Evolutionary conservation across 2,888 invertebrate genomes (phyloP).

Genomic region (Antitype chi): DNA sequence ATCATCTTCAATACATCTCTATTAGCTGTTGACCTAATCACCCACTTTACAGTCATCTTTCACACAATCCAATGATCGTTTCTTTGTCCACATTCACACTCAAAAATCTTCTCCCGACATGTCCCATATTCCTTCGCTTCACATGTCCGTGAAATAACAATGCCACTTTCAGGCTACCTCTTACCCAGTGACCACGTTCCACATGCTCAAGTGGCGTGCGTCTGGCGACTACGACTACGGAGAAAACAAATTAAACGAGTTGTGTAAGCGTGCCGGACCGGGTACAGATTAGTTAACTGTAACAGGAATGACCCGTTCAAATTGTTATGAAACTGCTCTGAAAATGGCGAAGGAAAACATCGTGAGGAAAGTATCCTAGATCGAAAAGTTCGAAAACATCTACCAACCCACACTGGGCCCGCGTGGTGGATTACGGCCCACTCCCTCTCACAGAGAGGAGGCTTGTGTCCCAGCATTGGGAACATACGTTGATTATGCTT

Average conservation of each 20-base stretch:
- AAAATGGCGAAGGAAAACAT: too few relatives aligned
- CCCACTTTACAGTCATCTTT: too few relatives aligned
- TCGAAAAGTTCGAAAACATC: too few relatives aligned
- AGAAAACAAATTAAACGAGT: too few relatives aligned
- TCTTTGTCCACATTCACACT: background rate
- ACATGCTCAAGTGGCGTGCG: background rate
- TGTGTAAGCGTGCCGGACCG: background rate
- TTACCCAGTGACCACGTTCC: background rate
- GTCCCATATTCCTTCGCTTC: background rate
- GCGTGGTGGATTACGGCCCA: too few relatives aligned
- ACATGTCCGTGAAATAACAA: background rate
- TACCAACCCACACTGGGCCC: too few relatives aligned
- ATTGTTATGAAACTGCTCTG: background rate
- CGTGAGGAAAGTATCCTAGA: too few relatives aligned
- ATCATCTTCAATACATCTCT: background rate
- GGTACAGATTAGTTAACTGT: background rate
- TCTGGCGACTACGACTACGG: too few relatives aligned
- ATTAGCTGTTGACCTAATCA: background rate
- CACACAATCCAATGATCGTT: background rate
- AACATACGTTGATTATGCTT: too few relatives aligned
- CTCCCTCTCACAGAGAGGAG: too few relatives aligned
- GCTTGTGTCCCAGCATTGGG: too few relatives aligned
- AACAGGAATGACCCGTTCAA: background rate
- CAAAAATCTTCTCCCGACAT: background rate
- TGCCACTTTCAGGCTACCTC: background rate